Evolutionary conservation across 2,888 invertebrate genomes (phyloP).

Genomic region (Tryphoninae sp.): DNA sequence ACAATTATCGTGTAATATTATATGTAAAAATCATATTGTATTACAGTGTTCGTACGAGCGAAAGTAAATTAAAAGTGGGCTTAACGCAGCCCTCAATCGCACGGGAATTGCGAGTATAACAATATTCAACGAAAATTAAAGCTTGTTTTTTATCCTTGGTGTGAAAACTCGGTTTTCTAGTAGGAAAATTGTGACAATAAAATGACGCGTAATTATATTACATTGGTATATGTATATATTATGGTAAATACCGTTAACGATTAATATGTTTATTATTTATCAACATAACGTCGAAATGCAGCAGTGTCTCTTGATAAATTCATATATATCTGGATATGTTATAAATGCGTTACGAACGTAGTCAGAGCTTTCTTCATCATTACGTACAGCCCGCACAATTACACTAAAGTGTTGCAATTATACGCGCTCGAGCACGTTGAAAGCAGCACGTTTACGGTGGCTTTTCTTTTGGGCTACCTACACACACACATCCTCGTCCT

Average conservation of each 20-base stretch:
- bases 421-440: constrained; percentile 57
- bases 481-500: constrained; percentile 24
- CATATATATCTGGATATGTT: neutral
- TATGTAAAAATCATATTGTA: too few relatives aligned
- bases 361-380: constrained; percentile 46
- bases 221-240: neutral
- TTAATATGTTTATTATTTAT: neutral
- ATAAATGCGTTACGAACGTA: constrained; percentile 12
- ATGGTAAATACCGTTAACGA: neutral
- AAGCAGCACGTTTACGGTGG: constrained; percentile 56
- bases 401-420: constrained; percentile 67
- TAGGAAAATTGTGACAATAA: too few relatives aligned
- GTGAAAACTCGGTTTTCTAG: too few relatives aligned
- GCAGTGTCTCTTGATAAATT: neutral
- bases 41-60: too few relatives aligned
- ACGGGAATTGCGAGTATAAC: too few relatives aligned
- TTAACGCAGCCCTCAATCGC: too few relatives aligned
- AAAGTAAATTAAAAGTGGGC: too few relatives aligned
- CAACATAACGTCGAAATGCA: neutral
- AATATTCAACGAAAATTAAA: too few relatives aligned
- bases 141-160: too few relatives aligned
- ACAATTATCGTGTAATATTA: too few relatives aligned
- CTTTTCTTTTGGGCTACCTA: constrained; percentile 51
- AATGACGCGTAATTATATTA: neutral
- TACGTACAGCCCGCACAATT: constrained; percentile 62